Conservation (phyloP, 2,888 invertebrate species). For the Endotricha flammealis region DNA sequence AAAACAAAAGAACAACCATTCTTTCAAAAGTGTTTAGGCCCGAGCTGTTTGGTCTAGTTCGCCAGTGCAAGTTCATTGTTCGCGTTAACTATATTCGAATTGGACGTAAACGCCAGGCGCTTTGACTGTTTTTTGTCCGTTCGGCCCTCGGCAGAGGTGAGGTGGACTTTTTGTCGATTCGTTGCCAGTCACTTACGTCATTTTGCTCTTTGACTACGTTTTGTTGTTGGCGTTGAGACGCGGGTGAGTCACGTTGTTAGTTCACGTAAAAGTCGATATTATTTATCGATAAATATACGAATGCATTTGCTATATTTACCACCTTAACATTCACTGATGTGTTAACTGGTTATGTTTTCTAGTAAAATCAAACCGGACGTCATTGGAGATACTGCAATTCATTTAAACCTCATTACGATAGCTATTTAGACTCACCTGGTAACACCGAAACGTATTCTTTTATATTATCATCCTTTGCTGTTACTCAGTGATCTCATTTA, state of each 20-base stretch:
- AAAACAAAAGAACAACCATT: slow-evolving; percentile 38
- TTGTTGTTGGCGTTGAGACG: slow-evolving; percentile 75
- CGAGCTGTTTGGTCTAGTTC: slow-evolving; percentile 74
- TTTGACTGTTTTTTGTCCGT: slow-evolving; percentile 51
- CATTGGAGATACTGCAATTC: too few species aligned
- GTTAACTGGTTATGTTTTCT: too few species aligned
- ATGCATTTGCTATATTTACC: too few species aligned
- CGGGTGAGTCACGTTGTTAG: slow-evolving; percentile 70
- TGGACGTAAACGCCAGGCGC: slow-evolving; percentile 59
- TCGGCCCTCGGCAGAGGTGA: slow-evolving; percentile 49
- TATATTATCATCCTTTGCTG: too few species aligned
- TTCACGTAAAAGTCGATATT: slow-evolving; percentile 50
- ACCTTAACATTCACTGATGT: too few species aligned
- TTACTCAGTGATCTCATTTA: too few species aligned
- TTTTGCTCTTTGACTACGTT: slow-evolving; percentile 49
- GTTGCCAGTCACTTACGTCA: slow-evolving; percentile 58
- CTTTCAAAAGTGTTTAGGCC: slow-evolving; percentile 49
- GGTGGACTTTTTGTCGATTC: slow-evolving; percentile 52
- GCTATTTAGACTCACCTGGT: too few species aligned
- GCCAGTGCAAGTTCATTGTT: slow-evolving; percentile 76
- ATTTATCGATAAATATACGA: slow-evolving; percentile 44
- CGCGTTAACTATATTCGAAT: slow-evolving; percentile 35
- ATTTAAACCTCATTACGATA: too few species aligned
- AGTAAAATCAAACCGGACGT: too few species aligned
- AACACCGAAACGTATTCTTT: too few species aligned